Evolutionary conservation across 2,888 invertebrate species (phyloP), one percentile per base, ranked within the genome.

Genomic region (Athripsodes cinereus): DNA sequence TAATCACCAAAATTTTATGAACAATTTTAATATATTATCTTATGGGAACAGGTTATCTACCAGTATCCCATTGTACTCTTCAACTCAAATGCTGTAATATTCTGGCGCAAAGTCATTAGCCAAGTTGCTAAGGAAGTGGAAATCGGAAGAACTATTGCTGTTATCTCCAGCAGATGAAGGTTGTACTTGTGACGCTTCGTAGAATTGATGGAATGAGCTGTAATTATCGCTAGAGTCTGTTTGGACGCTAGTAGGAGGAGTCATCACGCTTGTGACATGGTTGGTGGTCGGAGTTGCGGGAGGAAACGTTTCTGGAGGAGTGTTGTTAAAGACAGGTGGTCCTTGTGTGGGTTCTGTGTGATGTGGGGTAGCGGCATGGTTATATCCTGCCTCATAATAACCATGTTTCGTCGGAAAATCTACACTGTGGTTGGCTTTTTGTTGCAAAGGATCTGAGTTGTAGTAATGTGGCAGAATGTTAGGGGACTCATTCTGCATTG

Each of bases 91-190:
- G 71, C 78, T 79, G 73, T 94, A 94, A 73, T 94, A 94, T 73
- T 95, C 94, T 8, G 93, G 93, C 19, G 90, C 91, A 72, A 93
- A 94, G 72, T 94, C 94, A 72, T 92, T 94, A 64, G 93, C 92
- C 69, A 94, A 79, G 72, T 91, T 94, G 75, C 92, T 92, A 63
- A 95, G 81, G 72, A 95, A 95, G 74, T 94, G 94, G 75, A 94
- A 94, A 74, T 94, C 94, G 26, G 93, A 92, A n/a, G 92, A 92
- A 71, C 90, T 91, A 72, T 92, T 92, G 67, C 90, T 91, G 74
- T 91, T 91, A 68, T 92, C 91, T 52, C 88, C 85, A 20, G 82
- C 68, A 35, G 78, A 64, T 10, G 68, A 67, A 49, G 68, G 66
- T 3, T 80, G 70, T 57, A 78, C 75, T 68, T 80, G 78, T 59